These are phyloP conservation scores for Hirtodrosophila alboralis DNA, from an alignment of 2,888 invertebrate species.

Conservation along the genomic window DNA sequence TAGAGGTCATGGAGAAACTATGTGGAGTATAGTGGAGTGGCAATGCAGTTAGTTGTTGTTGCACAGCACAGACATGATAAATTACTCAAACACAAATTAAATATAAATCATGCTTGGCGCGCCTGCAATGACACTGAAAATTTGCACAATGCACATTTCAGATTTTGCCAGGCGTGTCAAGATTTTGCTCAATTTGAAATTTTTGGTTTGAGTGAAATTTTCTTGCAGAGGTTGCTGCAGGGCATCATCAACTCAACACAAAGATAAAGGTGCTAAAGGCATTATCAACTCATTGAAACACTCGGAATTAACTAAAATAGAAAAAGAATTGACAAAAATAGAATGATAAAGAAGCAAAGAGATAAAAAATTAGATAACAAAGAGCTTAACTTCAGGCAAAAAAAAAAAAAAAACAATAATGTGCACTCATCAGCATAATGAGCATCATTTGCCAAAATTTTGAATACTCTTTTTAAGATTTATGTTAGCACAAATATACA, in stretches of 20 bases:
- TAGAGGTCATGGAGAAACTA: too few species aligned
- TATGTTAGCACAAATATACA: too few species aligned
- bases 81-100: slow-evolving; percentile 74
- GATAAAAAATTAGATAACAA: too few species aligned
- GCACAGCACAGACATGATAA: slow-evolving; percentile 59
- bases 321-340: neutral
- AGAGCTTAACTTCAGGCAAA: too few species aligned
- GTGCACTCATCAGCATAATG: too few species aligned
- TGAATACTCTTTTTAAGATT: too few species aligned
- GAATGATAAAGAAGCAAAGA: neutral
- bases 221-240: neutral
- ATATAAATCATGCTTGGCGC: slow-evolving; percentile 67
- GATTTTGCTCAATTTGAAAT: neutral
- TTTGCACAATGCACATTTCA: slow-evolving; percentile 37
- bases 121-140: slow-evolving; percentile 41
- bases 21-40: too few species aligned
- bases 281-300: slow-evolving; percentile 1
- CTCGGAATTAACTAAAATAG: too few species aligned
- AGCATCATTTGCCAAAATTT: too few species aligned
- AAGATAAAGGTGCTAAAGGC: slow-evolving; percentile 8
- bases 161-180: slow-evolving; percentile 12
- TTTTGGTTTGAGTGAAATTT: neutral
- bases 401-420: too few species aligned
- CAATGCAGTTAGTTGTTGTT: slow-evolving; percentile 8
- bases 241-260: slow-evolving; percentile 3